A percentile compares a stretch with the other conserved stretches of the same genome.
Evolutionary conservation across 2,797 vertebrate species (phyloP).

Genomic region (Sebastes variabilis): DNA sequence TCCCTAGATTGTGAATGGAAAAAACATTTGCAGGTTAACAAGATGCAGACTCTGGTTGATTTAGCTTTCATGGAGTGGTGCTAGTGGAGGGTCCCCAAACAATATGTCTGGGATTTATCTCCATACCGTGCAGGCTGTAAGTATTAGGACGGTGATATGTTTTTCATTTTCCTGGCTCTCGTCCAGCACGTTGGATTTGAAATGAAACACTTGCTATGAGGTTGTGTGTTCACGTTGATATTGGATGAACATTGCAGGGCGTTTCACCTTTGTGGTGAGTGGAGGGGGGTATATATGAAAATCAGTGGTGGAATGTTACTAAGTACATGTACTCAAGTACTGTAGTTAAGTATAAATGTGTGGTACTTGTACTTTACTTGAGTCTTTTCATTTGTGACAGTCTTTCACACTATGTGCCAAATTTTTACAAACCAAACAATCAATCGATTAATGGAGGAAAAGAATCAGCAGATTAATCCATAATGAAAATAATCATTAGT

Average conservation of each 20-base stretch:
- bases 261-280: background rate
- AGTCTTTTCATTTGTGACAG: too few species aligned
- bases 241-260: background rate
- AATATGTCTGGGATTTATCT: slow-evolving; percentile 38
- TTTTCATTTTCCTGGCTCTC: slow-evolving; percentile 26
- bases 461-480: too few species aligned
- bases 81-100: slow-evolving; percentile 13
- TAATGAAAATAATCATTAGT: too few species aligned
- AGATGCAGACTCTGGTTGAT: slow-evolving; percentile 15
- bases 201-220: slow-evolving; percentile 45
- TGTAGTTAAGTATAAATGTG: too few species aligned
- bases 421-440: too few species aligned
- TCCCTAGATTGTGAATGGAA: background rate
- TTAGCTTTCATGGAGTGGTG: slow-evolving; percentile 8
- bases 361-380: too few species aligned
- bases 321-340: too few species aligned
- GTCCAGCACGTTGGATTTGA: slow-evolving; percentile 33
- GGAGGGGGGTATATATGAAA: background rate
- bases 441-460: too few species aligned
- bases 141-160: slow-evolving; percentile 20
- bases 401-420: too few species aligned
- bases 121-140: slow-evolving; percentile 5
- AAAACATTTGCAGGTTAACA: slow-evolving; percentile 17
- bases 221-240: background rate
- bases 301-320: background rate